A percentile compares a stretch with the other conserved stretches of the same genome.
Conservation (phyloP, 1,140 invertebrate species). For the Ephestia elutella region DNA sequence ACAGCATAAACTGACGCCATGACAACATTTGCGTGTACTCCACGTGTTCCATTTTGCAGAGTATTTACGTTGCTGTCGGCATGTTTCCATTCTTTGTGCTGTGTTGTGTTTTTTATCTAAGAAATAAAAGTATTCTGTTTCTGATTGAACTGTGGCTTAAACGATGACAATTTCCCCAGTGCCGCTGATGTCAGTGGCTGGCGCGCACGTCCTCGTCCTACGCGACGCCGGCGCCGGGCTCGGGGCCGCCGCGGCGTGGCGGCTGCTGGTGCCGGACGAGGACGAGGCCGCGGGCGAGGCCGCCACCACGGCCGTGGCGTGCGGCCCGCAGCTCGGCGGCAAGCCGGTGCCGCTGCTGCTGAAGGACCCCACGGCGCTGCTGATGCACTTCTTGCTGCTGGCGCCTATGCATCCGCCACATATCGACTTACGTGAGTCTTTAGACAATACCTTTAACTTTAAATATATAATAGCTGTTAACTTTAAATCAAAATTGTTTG, state of each 20-base stretch:
- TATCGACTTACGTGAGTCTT: slow-evolving; percentile 86
- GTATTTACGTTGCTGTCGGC: too few species aligned
- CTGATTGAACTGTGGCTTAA: too few species aligned
- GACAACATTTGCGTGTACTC: too few species aligned
- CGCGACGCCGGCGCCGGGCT: slow-evolving; percentile 73
- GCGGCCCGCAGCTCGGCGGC: slow-evolving; percentile 52
- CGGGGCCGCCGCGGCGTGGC: slow-evolving; percentile 68
- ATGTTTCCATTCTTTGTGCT: too few species aligned
- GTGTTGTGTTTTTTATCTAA: too few species aligned
- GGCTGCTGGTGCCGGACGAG: slow-evolving; percentile 32
- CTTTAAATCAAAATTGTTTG: too few species aligned
- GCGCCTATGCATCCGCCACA: slow-evolving; percentile 81
- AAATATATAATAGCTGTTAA: too few species aligned
- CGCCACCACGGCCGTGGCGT: slow-evolving; percentile 16
- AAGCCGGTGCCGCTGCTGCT: slow-evolving; percentile 86
- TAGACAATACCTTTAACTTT: too few species aligned
- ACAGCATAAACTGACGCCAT: too few species aligned
- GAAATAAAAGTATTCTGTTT: too few species aligned
- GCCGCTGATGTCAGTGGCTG: slow-evolving; percentile 90
- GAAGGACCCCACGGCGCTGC: slow-evolving; percentile 86
- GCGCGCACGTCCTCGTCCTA: slow-evolving; percentile 86
- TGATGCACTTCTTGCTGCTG: slow-evolving; percentile 90
- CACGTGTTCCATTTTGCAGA: too few species aligned
- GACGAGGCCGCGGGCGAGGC: slow-evolving; percentile 29
- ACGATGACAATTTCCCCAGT: slow-evolving; percentile 78